Conservation (phyloP, 2,888 invertebrate species). For the Callinectes sapidus region DNA sequence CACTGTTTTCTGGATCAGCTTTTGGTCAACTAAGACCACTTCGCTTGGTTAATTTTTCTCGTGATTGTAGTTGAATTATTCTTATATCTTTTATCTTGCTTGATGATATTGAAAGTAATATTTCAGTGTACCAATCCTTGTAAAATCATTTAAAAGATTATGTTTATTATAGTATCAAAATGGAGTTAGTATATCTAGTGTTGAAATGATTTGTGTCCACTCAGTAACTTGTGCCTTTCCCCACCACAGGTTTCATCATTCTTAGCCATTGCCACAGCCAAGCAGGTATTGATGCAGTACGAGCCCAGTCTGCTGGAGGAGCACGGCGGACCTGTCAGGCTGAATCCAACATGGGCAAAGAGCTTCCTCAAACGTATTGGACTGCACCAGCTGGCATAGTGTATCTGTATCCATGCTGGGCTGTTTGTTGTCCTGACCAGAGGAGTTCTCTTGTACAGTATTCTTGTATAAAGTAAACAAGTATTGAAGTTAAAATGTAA, state of each 20-base stretch:
- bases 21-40: background rate
- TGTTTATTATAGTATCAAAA: background rate
- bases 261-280: slow-evolving; percentile 75
- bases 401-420: background rate
- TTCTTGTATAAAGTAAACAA: slow-evolving; percentile 8
- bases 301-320: slow-evolving; percentile 76
- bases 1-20: background rate
- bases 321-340: slow-evolving; percentile 76
- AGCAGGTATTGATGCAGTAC: slow-evolving; percentile 75
- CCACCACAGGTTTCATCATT: slow-evolving; percentile 74
- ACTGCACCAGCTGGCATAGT: slow-evolving; percentile 69
- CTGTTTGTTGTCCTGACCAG: background rate
- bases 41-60: background rate
- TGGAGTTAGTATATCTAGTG: background rate
- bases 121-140: background rate
- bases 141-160: background rate
- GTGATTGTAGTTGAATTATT: background rate
- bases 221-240: background rate
- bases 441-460: background rate
- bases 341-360: slow-evolving; percentile 77
- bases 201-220: background rate
- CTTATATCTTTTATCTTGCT: background rate
- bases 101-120: background rate
- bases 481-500: background rate
- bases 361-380: slow-evolving; percentile 75